Evolutionary conservation across 2,888 invertebrate species (phyloP).

Genomic region (Stomorhina lunata): DNA sequence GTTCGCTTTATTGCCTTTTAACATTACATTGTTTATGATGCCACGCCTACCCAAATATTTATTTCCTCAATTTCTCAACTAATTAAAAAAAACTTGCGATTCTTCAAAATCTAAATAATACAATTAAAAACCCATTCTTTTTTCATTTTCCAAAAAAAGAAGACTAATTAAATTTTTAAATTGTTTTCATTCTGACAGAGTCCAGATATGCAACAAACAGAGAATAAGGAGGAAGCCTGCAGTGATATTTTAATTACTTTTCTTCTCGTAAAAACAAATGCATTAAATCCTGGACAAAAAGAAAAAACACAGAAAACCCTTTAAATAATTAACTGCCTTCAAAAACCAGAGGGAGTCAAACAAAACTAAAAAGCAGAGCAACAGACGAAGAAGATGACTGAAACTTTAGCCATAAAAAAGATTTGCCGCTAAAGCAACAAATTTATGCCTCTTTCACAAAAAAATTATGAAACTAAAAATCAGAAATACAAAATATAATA

Average conservation of each 20-base stretch:
- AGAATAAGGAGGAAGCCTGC: constrained; percentile 46
- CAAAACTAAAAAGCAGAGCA: constrained; percentile 4
- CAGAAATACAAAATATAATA: not conserved
- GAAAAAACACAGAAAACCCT: constrained; percentile 20
- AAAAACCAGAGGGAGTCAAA: constrained; percentile 65
- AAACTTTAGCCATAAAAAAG: constrained; percentile 64
- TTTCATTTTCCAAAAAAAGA: not conserved
- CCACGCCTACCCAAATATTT: too few species aligned
- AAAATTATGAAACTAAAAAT: constrained; percentile 37
- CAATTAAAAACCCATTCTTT: not conserved
- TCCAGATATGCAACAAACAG: not conserved
- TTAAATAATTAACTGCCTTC: constrained; percentile 65
- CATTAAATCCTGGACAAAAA: constrained; percentile 23
- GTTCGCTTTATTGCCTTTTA: too few species aligned
- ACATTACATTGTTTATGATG: too few species aligned
- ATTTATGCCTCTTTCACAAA: constrained; percentile 53
- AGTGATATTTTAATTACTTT: constrained; percentile 67
- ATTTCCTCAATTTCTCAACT: too few species aligned
- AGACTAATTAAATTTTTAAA: constrained; percentile 48
- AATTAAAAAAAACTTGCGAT: too few species aligned
- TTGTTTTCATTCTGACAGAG: not conserved
- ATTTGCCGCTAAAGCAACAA: constrained; percentile 64
- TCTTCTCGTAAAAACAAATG: constrained; percentile 46
- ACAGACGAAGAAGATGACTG: constrained; percentile 14
- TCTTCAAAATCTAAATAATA: too few species aligned